A percentile compares a stretch with the other conserved stretches of the same genome.
Evolutionary conservation across 1,140 invertebrate species (phyloP).

Genomic region (Euura saliciscinereae): DNA sequence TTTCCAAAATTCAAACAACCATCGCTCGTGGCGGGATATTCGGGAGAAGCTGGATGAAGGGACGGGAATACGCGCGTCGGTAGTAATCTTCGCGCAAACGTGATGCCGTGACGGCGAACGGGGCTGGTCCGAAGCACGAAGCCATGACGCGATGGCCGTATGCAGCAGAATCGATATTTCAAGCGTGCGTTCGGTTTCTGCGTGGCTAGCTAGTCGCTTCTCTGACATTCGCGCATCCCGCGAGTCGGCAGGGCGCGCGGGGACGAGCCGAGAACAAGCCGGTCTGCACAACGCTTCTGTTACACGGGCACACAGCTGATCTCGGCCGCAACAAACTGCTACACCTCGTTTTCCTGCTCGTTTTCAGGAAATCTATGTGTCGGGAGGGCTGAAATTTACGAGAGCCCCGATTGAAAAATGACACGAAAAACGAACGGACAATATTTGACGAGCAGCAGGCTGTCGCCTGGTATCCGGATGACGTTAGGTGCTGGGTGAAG

Average conservation of each 20-base stretch:
- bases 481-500: no score
- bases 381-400: no score
- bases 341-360: no score
- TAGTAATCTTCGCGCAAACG: not conserved
- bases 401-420: not conserved
- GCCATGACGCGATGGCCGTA: not conserved
- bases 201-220: not conserved
- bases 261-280: not conserved
- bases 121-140: not conserved
- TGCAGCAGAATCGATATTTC: constrained; percentile 1
- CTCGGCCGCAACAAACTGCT: no score
- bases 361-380: no score
- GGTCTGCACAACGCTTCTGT: no score
- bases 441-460: not conserved
- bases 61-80: no score
- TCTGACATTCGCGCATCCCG: constrained; percentile 4
- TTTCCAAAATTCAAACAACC: no score
- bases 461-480: no score
- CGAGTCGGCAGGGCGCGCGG: not conserved
- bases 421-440: not conserved
- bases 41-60: no score
- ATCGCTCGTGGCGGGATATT: no score
- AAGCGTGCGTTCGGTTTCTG: constrained; percentile 2
- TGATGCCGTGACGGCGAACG: not conserved
- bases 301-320: no score